phyloP scores from a whole-genome alignment of 2,888 invertebrate species.

The Caenorhabditis sulstoni region DNA sequence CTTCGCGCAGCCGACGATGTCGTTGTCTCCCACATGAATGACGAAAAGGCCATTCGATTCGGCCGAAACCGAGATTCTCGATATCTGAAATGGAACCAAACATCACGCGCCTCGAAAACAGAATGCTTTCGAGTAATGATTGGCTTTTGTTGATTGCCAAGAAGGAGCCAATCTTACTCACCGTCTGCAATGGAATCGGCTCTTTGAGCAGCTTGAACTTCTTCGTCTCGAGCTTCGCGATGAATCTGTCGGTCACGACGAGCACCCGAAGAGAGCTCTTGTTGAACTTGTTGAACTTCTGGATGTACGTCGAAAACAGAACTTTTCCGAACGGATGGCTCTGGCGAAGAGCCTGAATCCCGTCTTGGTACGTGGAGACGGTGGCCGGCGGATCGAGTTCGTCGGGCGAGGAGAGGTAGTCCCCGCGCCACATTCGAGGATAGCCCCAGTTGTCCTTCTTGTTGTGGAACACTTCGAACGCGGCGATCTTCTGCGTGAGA shows the following conservation, averaged over 20 bases:
- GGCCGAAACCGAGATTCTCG: constrained; percentile 81
- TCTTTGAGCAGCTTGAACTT: constrained; percentile 82
- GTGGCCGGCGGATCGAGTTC: constrained; percentile 57
- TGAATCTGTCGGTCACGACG: constrained; percentile 82
- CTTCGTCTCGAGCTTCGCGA: constrained; percentile 82
- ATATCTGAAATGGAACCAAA: constrained; percentile 76
- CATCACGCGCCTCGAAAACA: not conserved
- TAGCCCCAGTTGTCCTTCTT: constrained; percentile 87
- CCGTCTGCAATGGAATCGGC: constrained; percentile 77
- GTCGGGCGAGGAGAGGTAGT: constrained; percentile 85
- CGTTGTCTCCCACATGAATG: constrained; percentile 82
- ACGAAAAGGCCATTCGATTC: constrained; percentile 82
- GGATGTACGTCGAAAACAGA: constrained; percentile 72
- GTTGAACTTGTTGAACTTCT: constrained; percentile 82
- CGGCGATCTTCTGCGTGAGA: constrained; percentile 83
- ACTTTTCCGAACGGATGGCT: constrained; percentile 70
- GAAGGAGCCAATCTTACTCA: constrained; percentile 30
- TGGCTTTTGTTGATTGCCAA: too few relatives aligned
- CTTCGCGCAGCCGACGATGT: constrained; percentile 81
- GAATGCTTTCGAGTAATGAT: not conserved
- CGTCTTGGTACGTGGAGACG: constrained; percentile 62
- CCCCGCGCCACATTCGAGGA: constrained; percentile 89
- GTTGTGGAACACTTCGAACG: constrained; percentile 87
- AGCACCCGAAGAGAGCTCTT: constrained; percentile 82
- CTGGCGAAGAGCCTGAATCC: constrained; percentile 61